Evolutionary conservation across 2,797 vertebrate species (phyloP).

Genomic region (Pangasius djambal): DNA sequence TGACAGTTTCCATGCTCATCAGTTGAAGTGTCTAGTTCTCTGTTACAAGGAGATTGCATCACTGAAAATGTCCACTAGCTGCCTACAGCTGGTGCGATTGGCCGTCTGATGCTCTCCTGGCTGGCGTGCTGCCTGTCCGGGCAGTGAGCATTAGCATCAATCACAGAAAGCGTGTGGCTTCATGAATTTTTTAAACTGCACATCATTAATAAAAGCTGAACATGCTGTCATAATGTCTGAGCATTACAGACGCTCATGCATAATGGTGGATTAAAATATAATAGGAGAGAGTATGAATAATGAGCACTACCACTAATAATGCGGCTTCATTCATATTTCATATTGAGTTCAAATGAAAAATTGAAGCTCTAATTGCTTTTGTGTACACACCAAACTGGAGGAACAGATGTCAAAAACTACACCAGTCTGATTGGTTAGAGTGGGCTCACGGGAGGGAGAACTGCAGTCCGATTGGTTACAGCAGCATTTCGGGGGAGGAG

Average conservation of each 20-base stretch:
- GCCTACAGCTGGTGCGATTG: conserved; percentile 3
- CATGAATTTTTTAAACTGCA: conserved; percentile 14
- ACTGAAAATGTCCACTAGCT: conserved; percentile 27
- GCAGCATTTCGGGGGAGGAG: neutral
- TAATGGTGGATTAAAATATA: conserved; percentile 8
- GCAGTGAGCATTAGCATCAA: conserved; percentile 30
- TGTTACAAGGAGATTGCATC: conserved; percentile 45
- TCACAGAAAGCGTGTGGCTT: conserved; percentile 15
- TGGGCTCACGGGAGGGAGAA: neutral
- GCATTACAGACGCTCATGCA: neutral
- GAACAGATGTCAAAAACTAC: neutral
- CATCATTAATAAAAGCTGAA: conserved; percentile 26
- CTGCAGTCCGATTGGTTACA: neutral
- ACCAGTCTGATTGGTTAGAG: neutral
- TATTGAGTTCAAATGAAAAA: neutral
- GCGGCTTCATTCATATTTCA: conserved; percentile 3
- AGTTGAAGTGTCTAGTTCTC: conserved; percentile 3
- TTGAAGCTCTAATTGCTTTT: neutral
- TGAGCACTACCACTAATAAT: neutral
- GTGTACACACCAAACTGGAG: neutral
- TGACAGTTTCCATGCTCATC: neutral
- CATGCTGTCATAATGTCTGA: neutral
- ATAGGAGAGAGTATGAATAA: conserved; percentile 10
- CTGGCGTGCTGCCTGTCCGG: conserved; percentile 11
- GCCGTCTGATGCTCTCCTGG: neutral